A percentile compares a stretch with the other conserved stretches of the same genome.
phyloP scores from a whole-genome alignment of 2,888 invertebrate genomes.

The Cephus runcator region DNA sequence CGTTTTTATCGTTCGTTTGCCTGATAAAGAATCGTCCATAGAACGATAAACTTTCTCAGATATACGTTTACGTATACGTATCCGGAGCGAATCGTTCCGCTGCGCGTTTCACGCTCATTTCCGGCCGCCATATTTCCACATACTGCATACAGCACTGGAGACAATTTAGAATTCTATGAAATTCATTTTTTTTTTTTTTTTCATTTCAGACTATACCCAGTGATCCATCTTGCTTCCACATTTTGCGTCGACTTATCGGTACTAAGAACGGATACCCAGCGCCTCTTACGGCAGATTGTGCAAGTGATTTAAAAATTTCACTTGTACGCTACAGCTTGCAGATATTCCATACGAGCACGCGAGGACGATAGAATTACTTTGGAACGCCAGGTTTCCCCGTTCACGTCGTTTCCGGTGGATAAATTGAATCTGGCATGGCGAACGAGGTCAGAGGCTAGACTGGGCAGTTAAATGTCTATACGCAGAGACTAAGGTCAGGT shows the following conservation, averaged over 20 bases:
- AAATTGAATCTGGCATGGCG: constrained; percentile 43
- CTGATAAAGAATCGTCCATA: constrained; percentile 8
- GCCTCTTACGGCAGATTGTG: neutral
- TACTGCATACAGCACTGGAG: neutral
- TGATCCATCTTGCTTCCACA: neutral
- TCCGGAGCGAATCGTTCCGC: constrained; percentile 2
- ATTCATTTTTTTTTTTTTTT: neutral
- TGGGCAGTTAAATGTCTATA: constrained; percentile 1
- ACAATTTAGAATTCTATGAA: neutral
- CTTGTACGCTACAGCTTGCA: neutral
- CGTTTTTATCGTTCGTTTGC: constrained; percentile 23
- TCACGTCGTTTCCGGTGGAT: constrained; percentile 47
- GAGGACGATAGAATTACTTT: neutral
- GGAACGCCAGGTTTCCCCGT: constrained; percentile 15
- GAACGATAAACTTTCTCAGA: neutral
- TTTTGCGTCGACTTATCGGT: neutral
- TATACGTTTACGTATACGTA: neutral
- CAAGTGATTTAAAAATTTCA: neutral
- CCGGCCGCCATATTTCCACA: neutral
- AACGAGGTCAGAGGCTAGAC: constrained; percentile 11
- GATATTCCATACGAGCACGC: neutral
- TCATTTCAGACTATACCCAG: neutral
- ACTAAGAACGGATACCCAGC: neutral
- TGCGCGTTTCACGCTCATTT: neutral
- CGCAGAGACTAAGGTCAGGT: neutral